Evolutionary conservation across 2,888 invertebrate species (phyloP).

Genomic region (Yponomeuta sedellus): DNA sequence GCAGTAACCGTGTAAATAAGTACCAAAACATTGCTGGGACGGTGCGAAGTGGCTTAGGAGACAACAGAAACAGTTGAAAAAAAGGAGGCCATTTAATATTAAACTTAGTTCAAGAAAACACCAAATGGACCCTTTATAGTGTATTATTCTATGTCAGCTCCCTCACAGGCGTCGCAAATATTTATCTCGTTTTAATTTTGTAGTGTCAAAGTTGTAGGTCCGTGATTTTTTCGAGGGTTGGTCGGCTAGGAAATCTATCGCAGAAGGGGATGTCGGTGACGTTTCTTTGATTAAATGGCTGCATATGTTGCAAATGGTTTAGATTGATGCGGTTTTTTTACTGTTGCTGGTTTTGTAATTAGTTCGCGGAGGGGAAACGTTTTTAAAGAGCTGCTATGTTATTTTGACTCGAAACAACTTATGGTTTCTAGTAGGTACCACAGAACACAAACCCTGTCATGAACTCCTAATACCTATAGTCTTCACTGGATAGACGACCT

Average conservation of each 20-base stretch:
- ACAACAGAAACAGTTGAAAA: no score
- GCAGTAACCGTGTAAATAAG: no score
- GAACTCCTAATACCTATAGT: no score
- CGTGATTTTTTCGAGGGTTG: not conserved
- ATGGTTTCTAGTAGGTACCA: no score
- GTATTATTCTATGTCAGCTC: not conserved
- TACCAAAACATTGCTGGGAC: no score
- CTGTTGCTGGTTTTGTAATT: not conserved
- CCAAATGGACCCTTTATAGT: not conserved
- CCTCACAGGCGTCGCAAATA: not conserved
- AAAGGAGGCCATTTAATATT: no score
- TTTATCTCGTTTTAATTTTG: constrained; percentile 2
- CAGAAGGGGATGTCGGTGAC: not conserved
- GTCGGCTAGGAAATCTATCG: not conserved
- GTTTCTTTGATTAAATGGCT: not conserved
- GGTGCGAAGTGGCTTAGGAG: no score
- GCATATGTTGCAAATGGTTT: not conserved
- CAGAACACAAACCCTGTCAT: no score
- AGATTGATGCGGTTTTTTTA: not conserved
- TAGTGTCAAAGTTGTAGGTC: not conserved
- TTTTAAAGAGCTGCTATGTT: no score
- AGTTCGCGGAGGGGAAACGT: not conserved
- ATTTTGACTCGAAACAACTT: no score
- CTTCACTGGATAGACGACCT: no score
- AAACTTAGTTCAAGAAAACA: not conserved